Conservation (phyloP, 2,888 invertebrate species). For the Drosophila sordidapex region DNA sequence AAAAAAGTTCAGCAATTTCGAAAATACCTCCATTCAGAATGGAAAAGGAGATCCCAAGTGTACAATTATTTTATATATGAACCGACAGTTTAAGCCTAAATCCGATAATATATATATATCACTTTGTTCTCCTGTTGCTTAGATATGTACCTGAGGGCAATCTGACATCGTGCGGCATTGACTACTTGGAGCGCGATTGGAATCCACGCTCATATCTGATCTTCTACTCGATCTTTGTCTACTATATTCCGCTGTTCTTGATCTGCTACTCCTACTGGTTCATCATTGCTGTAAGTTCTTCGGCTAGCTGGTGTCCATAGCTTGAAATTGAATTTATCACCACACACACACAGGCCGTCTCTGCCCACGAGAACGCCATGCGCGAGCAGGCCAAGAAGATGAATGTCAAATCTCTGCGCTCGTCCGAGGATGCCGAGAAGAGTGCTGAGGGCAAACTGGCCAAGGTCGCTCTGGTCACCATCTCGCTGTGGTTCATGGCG, state of each 20-base stretch:
- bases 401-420: slow-evolving; percentile 95
- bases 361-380: slow-evolving; percentile 92
- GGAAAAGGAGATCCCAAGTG: not conserved
- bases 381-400: slow-evolving; percentile 96
- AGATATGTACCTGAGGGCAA: slow-evolving; percentile 97
- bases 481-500: slow-evolving; percentile 95
- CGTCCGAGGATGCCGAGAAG: slow-evolving; percentile 90
- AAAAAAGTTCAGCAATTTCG: not conserved
- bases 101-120: not conserved
- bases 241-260: slow-evolving; percentile 90
- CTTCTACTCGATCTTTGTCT: slow-evolving; percentile 91
- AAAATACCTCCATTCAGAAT: not conserved
- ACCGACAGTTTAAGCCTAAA: not conserved
- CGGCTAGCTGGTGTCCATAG: not conserved
- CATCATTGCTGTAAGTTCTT: slow-evolving; percentile 89
- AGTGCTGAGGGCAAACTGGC: slow-evolving; percentile 95
- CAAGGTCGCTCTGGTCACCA: slow-evolving; percentile 95
- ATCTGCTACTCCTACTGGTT: slow-evolving; percentile 95
- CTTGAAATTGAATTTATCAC: not conserved
- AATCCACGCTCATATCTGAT: slow-evolving; percentile 92
- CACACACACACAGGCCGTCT: slow-evolving; percentile 59
- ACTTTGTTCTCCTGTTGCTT: not conserved
- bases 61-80: not conserved
- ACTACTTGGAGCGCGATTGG: slow-evolving; percentile 92
- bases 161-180: slow-evolving; percentile 96